Evolutionary conservation across 23 tunicate genomes (phyloP), one percentile per base, ranked within the genome.

Genomic region (Phallusia fumigata): DNA sequence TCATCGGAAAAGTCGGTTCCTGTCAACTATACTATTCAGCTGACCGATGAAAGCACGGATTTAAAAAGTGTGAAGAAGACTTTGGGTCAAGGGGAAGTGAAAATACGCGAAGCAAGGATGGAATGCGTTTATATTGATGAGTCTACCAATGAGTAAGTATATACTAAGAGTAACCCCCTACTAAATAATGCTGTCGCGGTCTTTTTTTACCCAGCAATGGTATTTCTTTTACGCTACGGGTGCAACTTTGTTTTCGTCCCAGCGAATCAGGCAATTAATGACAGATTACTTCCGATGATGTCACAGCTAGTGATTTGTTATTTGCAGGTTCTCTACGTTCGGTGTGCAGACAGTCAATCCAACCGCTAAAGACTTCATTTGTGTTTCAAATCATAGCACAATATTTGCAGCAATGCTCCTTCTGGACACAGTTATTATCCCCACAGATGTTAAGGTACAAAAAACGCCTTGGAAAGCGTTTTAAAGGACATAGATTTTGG

Each of bases 351-450:
- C 50, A 16, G 3, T 77, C 49, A 36, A 19, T 24, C 28, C 80
- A 12, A 45, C 47, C 2, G 30, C 2, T 16, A 28, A 77, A 40
- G 53, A 77, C 50, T 40, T 36, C 53, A 40, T 45, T 2, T 77
- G 80, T 44, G 44, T 44, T 36, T 77, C 52, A 36, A 77, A 77
- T 22, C 80, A 77, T 53, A 77, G 52, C 8, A 77, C 80, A 18
- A 77, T 77, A 77, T 77, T 77, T 26, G 80, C 80, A 19, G 80
- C 50, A 18, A 40, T 77, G 26, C 53, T 77, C 5, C 3, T 30
- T 10, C 52, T 77, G 0, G 69, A 58, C 16, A 58, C 69, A 6
- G 69, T 58, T 13, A 21, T 58, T 16, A 58, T 58, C 1, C 69
- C 69, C 69, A 58, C 8, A 58, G 69, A 58, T 13, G 16, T 58